Evolutionary conservation across 2,113 vertebrate genomes (phyloP), one percentile per base, ranked within the genome.

Genomic region (Australoheros scitulus): DNA sequence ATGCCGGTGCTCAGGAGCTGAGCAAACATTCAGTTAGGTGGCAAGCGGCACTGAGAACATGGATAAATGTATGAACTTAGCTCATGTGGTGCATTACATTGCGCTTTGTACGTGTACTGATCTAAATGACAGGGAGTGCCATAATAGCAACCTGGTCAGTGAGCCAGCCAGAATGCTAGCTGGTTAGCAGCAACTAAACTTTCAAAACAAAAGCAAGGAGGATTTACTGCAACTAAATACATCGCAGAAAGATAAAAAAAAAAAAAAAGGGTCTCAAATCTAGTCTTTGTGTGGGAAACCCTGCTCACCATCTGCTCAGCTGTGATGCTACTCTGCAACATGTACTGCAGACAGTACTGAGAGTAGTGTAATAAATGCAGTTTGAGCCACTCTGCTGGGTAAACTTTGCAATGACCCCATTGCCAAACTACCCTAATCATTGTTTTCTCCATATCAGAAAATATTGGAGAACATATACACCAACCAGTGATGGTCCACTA

Each of bases 1-100:
- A 92, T 93, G 92, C 90, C 86, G 80, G 36, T 3, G 59, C 81
- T 80, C 70, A 80, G 83, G 82, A 90, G 85, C 88, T 87, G 76
- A 92, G 90, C 87, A 93, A 93, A 93, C 86, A 92, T n/a, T 86
- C 87, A 70, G 36, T 34, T 3, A 59, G 11, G 60, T 55, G 47
- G 55, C 82, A 70, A 80, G 84, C 65, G 8, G 68, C 59, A 32
- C 60, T 17, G 29, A 78, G 4, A 84, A 68, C 38, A 72, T 11
- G 20, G 57, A 84, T 75, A 56, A 56, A 65, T 38, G 20, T 72
- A n/a, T 26, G 50, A 47, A 52, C 43, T 72, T 20, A 2, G 26
- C 24, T 52, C 47, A 13, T 2, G 7, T 55, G 47, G 47, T 72
- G 47, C 14, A 55, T 72, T 55, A 55, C 26, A n/a, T 50, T n/a